Evolutionary conservation across 2,113 vertebrate genomes (phyloP).

Genomic region (Trochalopteron elliotii): DNA sequence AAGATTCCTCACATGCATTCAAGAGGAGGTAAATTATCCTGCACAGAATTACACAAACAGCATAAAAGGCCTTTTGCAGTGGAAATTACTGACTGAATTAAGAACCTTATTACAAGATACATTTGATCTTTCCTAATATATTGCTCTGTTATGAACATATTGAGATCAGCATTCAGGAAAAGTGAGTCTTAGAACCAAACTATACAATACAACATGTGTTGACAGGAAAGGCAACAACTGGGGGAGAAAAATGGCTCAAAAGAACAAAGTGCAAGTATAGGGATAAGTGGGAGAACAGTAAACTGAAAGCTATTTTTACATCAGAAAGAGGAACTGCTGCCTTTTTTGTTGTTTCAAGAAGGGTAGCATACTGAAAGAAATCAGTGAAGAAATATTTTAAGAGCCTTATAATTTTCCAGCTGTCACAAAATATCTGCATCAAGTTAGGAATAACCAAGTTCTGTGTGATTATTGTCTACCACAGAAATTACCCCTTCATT

Average conservation of each 20-base stretch:
- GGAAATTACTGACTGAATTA: background rate
- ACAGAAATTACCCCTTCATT: background rate
- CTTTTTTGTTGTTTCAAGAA: background rate
- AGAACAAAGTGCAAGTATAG: background rate
- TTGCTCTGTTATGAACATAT: background rate
- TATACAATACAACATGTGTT: background rate
- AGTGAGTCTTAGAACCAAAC: background rate
- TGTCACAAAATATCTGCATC: background rate
- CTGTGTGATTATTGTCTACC: background rate
- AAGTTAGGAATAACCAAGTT: background rate
- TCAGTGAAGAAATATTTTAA: background rate
- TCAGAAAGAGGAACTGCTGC: background rate
- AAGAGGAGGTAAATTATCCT: background rate
- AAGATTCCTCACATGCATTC: background rate
- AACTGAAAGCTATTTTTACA: background rate
- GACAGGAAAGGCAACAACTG: background rate
- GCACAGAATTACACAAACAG: background rate
- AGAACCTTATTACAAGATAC: background rate
- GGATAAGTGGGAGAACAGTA: background rate
- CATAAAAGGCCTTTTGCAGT: background rate
- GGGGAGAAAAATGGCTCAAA: background rate
- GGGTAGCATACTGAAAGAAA: background rate
- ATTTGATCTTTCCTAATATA: background rate
- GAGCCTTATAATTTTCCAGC: background rate
- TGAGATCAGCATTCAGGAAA: background rate